Percentiles rank a stretch among this genome's conserved stretches.
phyloP scores from a whole-genome alignment of 2,113 vertebrate genomes.

The Petrocephalus zakoni region DNA sequence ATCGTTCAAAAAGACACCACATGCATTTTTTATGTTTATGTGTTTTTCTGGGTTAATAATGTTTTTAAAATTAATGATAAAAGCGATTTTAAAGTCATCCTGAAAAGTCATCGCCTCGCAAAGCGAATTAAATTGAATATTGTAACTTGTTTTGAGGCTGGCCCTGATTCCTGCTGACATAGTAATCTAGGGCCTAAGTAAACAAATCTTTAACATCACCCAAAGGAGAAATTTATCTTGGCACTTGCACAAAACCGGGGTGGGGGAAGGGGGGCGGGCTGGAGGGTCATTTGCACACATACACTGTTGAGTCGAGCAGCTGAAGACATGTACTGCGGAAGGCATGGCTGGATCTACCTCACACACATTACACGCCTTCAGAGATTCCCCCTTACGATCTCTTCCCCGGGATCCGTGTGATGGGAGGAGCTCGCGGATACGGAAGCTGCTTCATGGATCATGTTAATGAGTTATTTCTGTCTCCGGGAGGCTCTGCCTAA shows the following conservation, averaged over 20 bases:
- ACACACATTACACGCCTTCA: neutral
- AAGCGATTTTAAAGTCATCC: neutral
- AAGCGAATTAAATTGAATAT: neutral
- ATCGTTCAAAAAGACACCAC: neutral
- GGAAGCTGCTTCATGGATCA: neutral
- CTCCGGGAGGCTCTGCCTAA: neutral
- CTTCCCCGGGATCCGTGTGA: neutral
- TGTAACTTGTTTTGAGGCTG: neutral
- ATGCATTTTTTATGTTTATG: neutral
- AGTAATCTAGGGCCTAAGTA: neutral
- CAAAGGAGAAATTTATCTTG: constrained; percentile 7
- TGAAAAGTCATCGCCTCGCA: neutral
- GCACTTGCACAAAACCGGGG: neutral
- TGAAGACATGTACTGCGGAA: neutral
- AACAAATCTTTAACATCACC: neutral
- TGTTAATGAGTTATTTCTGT: neutral
- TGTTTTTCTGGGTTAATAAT: neutral
- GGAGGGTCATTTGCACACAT: neutral
- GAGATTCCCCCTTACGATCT: neutral
- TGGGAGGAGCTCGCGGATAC: neutral
- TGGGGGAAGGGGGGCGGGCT: neutral
- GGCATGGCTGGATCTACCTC: neutral
- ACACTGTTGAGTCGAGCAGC: neutral
- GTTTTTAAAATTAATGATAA: neutral
- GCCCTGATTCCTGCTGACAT: neutral